phyloP scores from a whole-genome alignment of 2,797 vertebrate species.

The Anguilla marmorata region DNA sequence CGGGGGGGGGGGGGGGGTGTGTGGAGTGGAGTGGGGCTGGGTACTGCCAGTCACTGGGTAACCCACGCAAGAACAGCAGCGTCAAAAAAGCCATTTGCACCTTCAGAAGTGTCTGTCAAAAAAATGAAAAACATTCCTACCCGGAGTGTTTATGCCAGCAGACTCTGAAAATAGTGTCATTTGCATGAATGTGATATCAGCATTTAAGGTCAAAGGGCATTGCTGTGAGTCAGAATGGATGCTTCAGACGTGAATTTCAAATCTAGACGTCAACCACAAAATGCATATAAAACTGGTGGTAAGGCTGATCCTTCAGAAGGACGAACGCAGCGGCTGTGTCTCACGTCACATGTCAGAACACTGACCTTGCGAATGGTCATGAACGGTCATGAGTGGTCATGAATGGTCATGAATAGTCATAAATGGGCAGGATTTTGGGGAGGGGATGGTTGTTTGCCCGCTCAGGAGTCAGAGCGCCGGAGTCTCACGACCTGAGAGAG shows the following conservation, averaged over 20 bases:
- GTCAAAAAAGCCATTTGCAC: no score
- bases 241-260: background rate
- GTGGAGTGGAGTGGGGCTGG: no score
- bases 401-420: no score
- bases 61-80: background rate
- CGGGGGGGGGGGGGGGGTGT: no score
- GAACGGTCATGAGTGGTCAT: no score
- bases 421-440: no score
- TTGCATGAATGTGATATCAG: background rate
- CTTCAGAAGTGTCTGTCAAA: no score
- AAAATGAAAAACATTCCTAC: no score
- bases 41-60: no score
- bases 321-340: background rate
- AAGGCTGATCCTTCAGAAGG: no score
- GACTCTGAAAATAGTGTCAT: background rate
- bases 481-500: slow-evolving; percentile 31
- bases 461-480: background rate
- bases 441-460: background rate
- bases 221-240: background rate
- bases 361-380: background rate
- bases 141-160: no score
- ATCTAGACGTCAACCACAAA: background rate
- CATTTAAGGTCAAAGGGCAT: background rate
- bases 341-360: background rate
- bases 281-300: background rate